Conservation (phyloP, 35 echinoderm and acorn worm genomes). For the Anneissia japonica region DNA sequence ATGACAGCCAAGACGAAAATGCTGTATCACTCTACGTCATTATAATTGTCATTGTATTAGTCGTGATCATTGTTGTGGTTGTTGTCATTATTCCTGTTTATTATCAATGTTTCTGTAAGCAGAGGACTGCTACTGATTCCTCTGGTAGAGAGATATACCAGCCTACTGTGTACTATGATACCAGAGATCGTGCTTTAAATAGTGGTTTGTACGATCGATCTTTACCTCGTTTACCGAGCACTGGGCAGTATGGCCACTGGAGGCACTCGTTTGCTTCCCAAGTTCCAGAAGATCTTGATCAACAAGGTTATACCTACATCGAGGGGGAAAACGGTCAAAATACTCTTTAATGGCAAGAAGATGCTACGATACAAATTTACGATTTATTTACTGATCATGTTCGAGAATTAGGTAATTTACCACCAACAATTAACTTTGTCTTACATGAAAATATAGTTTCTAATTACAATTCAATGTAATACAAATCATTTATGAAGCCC, state of each 20-base stretch:
- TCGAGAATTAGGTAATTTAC: no score
- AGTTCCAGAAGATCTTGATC: not conserved
- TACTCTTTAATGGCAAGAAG: no score
- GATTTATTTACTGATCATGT: no score
- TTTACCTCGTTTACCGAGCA: not conserved
- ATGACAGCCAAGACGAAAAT: not conserved
- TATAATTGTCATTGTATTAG: not conserved
- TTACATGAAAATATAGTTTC: no score
- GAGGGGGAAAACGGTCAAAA: not conserved
- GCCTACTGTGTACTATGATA: not conserved
- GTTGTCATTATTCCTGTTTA: not conserved
- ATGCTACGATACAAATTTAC: no score
- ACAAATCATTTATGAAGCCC: no score
- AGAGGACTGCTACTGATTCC: not conserved
- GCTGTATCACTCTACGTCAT: not conserved
- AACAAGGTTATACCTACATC: not conserved
- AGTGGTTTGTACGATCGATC: not conserved
- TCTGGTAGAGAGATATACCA: not conserved
- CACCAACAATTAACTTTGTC: no score
- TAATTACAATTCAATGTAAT: no score
- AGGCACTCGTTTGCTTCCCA: not conserved
- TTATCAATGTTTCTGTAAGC: not conserved
- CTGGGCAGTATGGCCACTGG: not conserved
- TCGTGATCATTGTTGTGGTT: not conserved
- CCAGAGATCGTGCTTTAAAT: not conserved